Evolutionary conservation across 2,113 vertebrate species (phyloP).

Genomic region (Ifrita kowaldi): DNA sequence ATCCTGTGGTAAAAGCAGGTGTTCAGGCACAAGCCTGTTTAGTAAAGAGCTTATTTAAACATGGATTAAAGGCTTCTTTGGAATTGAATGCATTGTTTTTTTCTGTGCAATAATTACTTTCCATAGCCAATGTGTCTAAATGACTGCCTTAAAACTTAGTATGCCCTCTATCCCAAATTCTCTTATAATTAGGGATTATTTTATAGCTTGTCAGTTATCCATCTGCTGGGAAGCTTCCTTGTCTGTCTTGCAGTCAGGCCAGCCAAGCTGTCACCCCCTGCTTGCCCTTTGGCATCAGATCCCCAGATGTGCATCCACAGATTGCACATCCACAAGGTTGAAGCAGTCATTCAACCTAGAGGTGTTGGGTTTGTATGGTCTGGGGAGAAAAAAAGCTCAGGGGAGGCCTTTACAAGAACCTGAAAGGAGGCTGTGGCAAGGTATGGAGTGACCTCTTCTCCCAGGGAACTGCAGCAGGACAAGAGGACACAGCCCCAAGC

Average conservation of each 20-base stretch:
- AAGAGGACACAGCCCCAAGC: not conserved
- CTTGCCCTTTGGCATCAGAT: not conserved
- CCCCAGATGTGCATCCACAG: not conserved
- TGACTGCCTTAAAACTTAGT: slow-evolving; percentile 36
- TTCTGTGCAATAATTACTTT: slow-evolving; percentile 53
- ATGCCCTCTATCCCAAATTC: slow-evolving; percentile 13
- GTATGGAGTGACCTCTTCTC: not conserved
- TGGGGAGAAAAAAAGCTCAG: not conserved
- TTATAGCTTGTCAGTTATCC: not conserved
- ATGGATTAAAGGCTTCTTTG: slow-evolving; percentile 43
- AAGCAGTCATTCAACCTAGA: not conserved
- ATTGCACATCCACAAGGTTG: not conserved
- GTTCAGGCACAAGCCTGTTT: slow-evolving; percentile 35
- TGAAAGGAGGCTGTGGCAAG: not conserved
- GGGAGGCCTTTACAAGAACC: not conserved
- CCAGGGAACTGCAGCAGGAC: not conserved
- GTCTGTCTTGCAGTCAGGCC: not conserved
- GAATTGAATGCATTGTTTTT: not conserved
- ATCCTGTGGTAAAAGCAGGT: slow-evolving; percentile 29
- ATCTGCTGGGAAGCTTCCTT: not conserved
- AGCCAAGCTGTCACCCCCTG: not conserved
- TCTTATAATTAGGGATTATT: slow-evolving; percentile 40
- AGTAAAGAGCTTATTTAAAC: slow-evolving; percentile 16
- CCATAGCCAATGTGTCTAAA: slow-evolving; percentile 21
- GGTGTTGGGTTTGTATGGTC: not conserved